phyloP scores from a whole-genome alignment of 2,888 invertebrate genomes.

The Caenorhabditis sp. region DNA sequence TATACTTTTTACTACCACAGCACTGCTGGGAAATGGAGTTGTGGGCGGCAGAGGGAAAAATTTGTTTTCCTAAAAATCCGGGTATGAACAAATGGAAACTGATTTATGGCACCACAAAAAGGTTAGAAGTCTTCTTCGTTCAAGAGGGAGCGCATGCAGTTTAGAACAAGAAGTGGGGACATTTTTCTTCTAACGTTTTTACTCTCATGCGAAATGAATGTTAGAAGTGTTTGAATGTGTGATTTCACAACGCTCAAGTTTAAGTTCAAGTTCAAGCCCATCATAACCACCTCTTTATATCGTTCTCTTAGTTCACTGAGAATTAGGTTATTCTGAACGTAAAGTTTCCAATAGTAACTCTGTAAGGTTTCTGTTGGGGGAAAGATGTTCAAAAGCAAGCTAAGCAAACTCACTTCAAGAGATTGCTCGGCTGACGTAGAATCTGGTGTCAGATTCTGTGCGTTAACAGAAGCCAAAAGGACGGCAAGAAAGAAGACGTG shows the following conservation, averaged over 20 bases:
- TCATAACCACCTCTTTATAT: slow-evolving; percentile 71
- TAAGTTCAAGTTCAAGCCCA: neutral
- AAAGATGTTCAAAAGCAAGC: neutral
- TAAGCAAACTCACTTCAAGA: slow-evolving; percentile 32
- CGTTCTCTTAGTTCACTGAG: slow-evolving; percentile 70
- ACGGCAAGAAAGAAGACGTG: slow-evolving; percentile 41
- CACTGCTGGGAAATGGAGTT: slow-evolving; percentile 53
- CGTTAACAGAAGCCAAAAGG: slow-evolving; percentile 35
- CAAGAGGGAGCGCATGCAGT: slow-evolving; percentile 3
- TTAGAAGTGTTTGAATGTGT: slow-evolving; percentile 11
- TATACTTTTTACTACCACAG: slow-evolving; percentile 36
- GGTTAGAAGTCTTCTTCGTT: slow-evolving; percentile 22
- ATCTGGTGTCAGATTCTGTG: slow-evolving; percentile 40
- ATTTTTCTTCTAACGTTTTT: neutral
- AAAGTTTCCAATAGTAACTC: slow-evolving; percentile 76
- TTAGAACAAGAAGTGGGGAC: slow-evolving; percentile 12
- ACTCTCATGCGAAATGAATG: slow-evolving; percentile 10
- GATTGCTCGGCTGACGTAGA: slow-evolving; percentile 45
- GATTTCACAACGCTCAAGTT: neutral
- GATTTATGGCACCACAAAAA: slow-evolving; percentile 25
- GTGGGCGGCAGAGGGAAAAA: slow-evolving; percentile 65
- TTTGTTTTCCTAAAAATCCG: slow-evolving; percentile 67
- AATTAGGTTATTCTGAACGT: slow-evolving; percentile 72
- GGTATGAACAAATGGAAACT: slow-evolving; percentile 8
- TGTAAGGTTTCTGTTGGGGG: slow-evolving; percentile 39